Evolutionary conservation across 1,140 invertebrate species (phyloP).

Genomic region (roundworm (Caenorhabditis elegans)): DNA sequence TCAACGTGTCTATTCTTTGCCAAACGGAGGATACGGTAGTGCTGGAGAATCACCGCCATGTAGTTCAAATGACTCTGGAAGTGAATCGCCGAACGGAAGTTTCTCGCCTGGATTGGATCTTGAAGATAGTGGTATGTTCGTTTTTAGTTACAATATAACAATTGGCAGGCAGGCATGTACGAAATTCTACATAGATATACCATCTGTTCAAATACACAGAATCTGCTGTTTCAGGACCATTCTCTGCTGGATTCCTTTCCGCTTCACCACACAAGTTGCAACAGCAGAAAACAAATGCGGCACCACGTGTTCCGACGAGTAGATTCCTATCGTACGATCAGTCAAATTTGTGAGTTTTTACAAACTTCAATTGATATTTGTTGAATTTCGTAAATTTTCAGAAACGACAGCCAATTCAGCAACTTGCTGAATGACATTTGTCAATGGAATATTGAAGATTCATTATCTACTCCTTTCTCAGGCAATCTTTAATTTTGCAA

Average conservation of each 20-base stretch:
- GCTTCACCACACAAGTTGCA: background rate
- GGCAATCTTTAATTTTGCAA: background rate
- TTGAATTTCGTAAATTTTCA: background rate
- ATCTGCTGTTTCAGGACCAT: constrained; percentile 11
- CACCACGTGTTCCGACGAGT: constrained; percentile 6
- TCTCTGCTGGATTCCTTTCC: constrained; percentile 32
- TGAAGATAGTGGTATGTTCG: constrained; percentile 36
- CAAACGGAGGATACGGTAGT: constrained; percentile 32
- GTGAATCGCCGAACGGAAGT: constrained; percentile 47
- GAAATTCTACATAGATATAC: too few species aligned
- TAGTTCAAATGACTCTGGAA: constrained; percentile 49
- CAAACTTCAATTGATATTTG: too few species aligned
- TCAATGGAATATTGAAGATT: constrained; percentile 14
- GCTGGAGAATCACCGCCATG: constrained; percentile 46
- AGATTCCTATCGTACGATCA: constrained; percentile 15
- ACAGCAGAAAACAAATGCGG: background rate
- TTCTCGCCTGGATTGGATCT: constrained; percentile 51
- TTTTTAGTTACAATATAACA: too few species aligned
- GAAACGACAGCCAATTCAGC: constrained; percentile 26
- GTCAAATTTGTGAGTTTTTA: constrained; percentile 3
- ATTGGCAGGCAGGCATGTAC: too few species aligned
- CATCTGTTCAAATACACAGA: too few species aligned
- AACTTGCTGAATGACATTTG: constrained; percentile 22
- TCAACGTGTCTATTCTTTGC: constrained; percentile 37
- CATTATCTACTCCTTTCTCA: background rate